Base-by-base conservation (phyloP, 2,113 vertebrate genomes). In the Clarias magur region DNA sequence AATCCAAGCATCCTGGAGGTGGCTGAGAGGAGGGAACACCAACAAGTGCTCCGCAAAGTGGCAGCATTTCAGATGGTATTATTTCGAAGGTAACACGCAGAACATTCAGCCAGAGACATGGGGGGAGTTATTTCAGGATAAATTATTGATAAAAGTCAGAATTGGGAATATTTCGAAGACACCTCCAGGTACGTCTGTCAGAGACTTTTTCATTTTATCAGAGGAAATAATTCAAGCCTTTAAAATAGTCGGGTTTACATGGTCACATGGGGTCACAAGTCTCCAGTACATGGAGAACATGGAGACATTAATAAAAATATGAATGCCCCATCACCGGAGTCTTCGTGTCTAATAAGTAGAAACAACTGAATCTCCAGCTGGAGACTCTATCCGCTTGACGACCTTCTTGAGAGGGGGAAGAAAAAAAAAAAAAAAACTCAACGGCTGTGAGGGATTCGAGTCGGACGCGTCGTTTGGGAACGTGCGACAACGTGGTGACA, bases 171-270 rank as follows among this genome's bases (percentile, higher is more conserved):
- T n/a, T 75, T 25, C 6, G 67, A 75, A 17, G 42, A 78, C 56
- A 63, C 25, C 83, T 38, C 21, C 10, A 12, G 38, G 27, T 53
- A 48, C 60, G 27, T 56, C 56, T 56, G 3, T 73, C 54, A 25
- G 67, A 27, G 21, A 25, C 10, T 1, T 54, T 15, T 76, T 2
- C 5, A 1, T 72, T 48, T 67, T 56, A 75, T 59, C 34, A 0
- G 42, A 67, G 38, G 88, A 15, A 88, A 81, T 84, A 84, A 89
- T 81, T 76, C 80, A 85, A 72, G 68, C 42, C 53, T 87, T 48
- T 76, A 84, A 86, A 85, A 84, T 17, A 25, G 56, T 34, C 57
- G 4, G 53, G 60, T 30, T 75, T 54, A 84, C 73, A 62, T 54
- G 59, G 15, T 17, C n/a, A 38, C 30, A 57, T 19, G 10, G 42